These are phyloP conservation scores for Aphelinus certus DNA, from an alignment of 1,140 invertebrate genomes.

Conservation along the genomic window DNA sequence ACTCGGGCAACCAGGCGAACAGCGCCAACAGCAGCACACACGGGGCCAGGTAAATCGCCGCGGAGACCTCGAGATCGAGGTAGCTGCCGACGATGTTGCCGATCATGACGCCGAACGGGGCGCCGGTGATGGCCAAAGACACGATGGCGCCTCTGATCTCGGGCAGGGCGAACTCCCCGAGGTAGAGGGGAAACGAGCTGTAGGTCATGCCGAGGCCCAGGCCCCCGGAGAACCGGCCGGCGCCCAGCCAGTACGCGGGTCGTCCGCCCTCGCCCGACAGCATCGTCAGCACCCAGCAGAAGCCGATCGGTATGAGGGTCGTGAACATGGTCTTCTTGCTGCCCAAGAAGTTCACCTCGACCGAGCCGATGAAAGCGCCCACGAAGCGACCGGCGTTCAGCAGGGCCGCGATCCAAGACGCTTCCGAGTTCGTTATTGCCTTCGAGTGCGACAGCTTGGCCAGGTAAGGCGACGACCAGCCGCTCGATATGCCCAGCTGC, in stretches of 20 bases:
- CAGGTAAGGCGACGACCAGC: constrained; percentile 72
- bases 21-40: constrained; percentile 77
- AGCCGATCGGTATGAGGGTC: constrained; percentile 69
- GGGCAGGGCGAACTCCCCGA: constrained; percentile 75
- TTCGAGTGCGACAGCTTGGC: constrained; percentile 64
- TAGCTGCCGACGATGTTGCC: constrained; percentile 75
- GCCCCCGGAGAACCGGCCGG: constrained; percentile 68
- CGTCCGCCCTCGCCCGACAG: constrained; percentile 45
- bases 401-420: constrained; percentile 74
- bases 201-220: constrained; percentile 75
- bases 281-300: constrained; percentile 70
- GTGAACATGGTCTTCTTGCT: constrained; percentile 73
- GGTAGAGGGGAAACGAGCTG: constrained; percentile 73
- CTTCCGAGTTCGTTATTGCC: constrained; percentile 68
- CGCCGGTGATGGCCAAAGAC: constrained; percentile 68
- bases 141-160: constrained; percentile 75
- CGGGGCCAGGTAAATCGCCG: constrained; percentile 70
- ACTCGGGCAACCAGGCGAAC: constrained; percentile 77
- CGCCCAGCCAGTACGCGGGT: constrained; percentile 67
- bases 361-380: constrained; percentile 57
- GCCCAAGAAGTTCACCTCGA: constrained; percentile 68
- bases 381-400: constrained; percentile 66
- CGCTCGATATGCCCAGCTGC: constrained; percentile 54
- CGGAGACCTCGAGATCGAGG: constrained; percentile 68
- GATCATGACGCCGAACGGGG: constrained; percentile 72